phyloP scores from a whole-genome alignment of 2,888 invertebrate genomes.

The Bembecia ichneumoniformis region DNA sequence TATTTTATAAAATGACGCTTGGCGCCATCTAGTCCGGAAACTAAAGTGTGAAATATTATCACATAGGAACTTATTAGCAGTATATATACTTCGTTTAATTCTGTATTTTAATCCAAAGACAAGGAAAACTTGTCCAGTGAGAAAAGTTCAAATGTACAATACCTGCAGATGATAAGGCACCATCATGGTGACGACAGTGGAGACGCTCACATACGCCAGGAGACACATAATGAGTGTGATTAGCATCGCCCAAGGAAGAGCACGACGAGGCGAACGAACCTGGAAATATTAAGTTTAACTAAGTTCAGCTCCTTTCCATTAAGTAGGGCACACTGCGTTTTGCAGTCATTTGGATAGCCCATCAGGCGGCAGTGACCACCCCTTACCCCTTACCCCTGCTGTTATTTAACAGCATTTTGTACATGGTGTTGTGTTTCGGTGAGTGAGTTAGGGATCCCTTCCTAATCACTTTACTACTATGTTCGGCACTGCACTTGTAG shows the following conservation, averaged over 20 bases:
- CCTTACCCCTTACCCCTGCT: too few species aligned
- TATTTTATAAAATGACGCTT: too few species aligned
- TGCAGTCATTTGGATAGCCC: too few species aligned
- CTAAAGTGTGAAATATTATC: too few species aligned
- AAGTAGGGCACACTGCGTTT: too few species aligned
- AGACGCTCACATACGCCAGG: constrained; percentile 85
- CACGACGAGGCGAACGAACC: constrained; percentile 81
- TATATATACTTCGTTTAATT: background rate
- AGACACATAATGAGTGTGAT: constrained; percentile 83
- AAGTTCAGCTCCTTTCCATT: background rate
- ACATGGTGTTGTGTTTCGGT: too few species aligned
- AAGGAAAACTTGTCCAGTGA: background rate
- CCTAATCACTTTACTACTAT: too few species aligned
- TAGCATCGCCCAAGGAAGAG: constrained; percentile 88
- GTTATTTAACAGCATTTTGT: too few species aligned
- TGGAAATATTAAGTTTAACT: constrained; percentile 19
- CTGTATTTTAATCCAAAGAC: background rate
- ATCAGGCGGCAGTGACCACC: too few species aligned
- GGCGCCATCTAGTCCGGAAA: too few species aligned
- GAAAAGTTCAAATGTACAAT: constrained; percentile 3
- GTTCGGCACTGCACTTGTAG: too few species aligned
- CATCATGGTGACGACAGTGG: constrained; percentile 92
- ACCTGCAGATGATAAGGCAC: constrained; percentile 83
- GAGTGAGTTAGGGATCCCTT: too few species aligned
- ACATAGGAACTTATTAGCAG: background rate